phyloP scores from a whole-genome alignment of 2,797 vertebrate species.

The Anguilla pacifica region DNA sequence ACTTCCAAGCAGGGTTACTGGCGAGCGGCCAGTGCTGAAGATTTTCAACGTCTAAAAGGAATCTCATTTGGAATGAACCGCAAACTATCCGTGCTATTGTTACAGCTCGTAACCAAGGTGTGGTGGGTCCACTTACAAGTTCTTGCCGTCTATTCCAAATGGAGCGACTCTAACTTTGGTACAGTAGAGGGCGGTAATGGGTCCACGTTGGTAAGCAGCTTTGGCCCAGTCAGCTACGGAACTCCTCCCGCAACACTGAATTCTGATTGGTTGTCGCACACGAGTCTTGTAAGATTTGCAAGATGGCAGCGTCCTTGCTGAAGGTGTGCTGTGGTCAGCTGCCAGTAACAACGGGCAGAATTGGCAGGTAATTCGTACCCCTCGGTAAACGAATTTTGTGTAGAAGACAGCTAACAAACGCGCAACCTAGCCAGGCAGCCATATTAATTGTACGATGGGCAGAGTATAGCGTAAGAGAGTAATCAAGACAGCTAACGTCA shows the following conservation, averaged over 20 bases:
- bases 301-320: conserved; percentile 56
- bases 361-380: conserved; percentile 33
- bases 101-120: too few species aligned
- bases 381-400: not conserved
- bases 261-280: conserved; percentile 34
- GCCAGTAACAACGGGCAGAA: not conserved
- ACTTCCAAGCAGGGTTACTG: too few species aligned
- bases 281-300: conserved; percentile 3
- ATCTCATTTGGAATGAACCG: too few species aligned
- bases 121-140: too few species aligned
- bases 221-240: not conserved
- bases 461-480: not conserved
- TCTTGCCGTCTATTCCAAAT: too few species aligned
- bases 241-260: not conserved
- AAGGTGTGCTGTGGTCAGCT: conserved; percentile 41
- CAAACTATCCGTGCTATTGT: too few species aligned
- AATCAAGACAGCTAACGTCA: not conserved
- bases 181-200: conserved; percentile 31
- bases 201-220: not conserved
- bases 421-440: not conserved
- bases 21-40: too few species aligned
- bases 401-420: not conserved
- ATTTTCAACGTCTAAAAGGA: too few species aligned
- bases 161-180: not conserved
- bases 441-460: not conserved